Evolutionary conservation across 2,797 vertebrate genomes (phyloP), one percentile per base, ranked within the genome.

Genomic region (Helarctos malayanus): DNA sequence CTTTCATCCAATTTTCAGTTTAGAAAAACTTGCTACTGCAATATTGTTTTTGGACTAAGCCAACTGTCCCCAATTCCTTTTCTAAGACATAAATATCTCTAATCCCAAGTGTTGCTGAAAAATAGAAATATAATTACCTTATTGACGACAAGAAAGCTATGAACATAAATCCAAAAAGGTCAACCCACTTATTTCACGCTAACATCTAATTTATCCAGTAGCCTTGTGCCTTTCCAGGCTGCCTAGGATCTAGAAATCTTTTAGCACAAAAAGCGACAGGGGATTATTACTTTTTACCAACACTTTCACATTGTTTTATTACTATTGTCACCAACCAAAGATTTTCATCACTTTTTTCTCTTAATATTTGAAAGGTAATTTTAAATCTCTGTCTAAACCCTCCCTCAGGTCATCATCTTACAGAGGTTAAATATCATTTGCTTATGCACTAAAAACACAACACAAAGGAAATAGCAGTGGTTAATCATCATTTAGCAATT

Each of bases 121-220:
- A 94, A 92, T 92, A 78, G 45, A 98, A 95, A 94, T 76, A 23
- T 87, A 94, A 95, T 91, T 96, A 95, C 49, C 78, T 82, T 94
- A 94, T 41, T 71, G 69, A 89, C 1, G 7, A 87, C 49, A 97
- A 82, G 76, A 81, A 92, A 90, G 14, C 80, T 92, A 54, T 41
- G 95, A 93, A 90, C 41, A 84, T 49, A 90, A 95, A 38, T 81
- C 61, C 82, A 25, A 69, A 96, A 95, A 68, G 32, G 80, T 92
- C 78, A 86, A 52, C 27, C 9, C 52, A 38, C 25, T 83, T 89
- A 91, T 96, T 94, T 89, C 47, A 52, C 57, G 56, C 73, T 94
- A 85, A 88, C 57, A 47, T 95, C 71, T 75, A 95, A 95, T 97
- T 95, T 96, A 85, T 68, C 96, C 76, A 69, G 8, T 54, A 79